Conservation (phyloP, 2,113 vertebrate genomes). For the Strix aluco region DNA sequence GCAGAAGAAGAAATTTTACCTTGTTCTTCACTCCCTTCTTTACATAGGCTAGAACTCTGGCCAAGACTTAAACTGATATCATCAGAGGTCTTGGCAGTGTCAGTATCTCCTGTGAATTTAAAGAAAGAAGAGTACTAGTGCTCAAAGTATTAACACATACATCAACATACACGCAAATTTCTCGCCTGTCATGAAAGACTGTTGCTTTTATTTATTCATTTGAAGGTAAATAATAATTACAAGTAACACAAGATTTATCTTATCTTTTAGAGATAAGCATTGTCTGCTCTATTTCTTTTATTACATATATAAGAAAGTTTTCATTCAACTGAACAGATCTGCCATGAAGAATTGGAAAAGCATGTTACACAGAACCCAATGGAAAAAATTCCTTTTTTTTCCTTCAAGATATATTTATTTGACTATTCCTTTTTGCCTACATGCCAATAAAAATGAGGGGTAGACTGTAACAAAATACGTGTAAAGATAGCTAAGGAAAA, state of each 20-base stretch:
- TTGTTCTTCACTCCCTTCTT: slow-evolving; percentile 91
- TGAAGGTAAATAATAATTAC: background rate
- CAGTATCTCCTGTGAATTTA: slow-evolving; percentile 80
- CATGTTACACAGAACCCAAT: background rate
- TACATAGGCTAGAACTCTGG: slow-evolving; percentile 91
- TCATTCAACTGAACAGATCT: background rate
- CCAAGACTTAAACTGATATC: slow-evolving; percentile 95
- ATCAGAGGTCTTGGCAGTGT: slow-evolving; percentile 90
- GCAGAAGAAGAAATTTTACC: slow-evolving; percentile 76
- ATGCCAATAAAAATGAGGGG: background rate
- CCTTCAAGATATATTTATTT: background rate
- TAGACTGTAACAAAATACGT: background rate
- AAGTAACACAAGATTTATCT: background rate
- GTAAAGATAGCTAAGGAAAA: background rate
- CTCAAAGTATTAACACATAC: background rate
- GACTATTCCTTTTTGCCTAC: background rate
- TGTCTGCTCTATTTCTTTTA: background rate
- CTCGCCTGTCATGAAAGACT: background rate
- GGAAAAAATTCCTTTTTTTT: background rate
- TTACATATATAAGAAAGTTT: background rate
- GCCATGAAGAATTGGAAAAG: background rate
- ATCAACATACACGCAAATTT: background rate
- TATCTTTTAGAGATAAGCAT: background rate
- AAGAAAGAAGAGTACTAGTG: slow-evolving; percentile 33
- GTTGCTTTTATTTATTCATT: background rate